These are phyloP conservation scores for Bruchidius siliquastri DNA, from an alignment of 2,888 invertebrate species.

Conservation along the genomic window DNA sequence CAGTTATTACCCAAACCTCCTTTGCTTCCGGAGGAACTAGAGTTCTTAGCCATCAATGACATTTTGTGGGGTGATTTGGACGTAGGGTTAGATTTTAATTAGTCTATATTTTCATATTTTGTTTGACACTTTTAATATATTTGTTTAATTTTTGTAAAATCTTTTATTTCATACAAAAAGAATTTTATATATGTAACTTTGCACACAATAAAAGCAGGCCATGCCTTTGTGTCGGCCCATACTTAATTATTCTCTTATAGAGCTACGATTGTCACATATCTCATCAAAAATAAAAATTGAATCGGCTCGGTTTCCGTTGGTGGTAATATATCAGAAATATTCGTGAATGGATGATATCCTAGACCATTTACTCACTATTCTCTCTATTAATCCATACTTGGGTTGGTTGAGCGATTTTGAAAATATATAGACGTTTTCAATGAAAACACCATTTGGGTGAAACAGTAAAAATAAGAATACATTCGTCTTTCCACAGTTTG, in stretches of 20 bases:
- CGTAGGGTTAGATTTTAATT: too few species aligned
- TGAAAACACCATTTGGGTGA: slow-evolving; percentile 34
- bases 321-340: slow-evolving; percentile 23
- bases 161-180: too few species aligned
- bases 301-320: slow-evolving; percentile 27
- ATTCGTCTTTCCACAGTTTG: slow-evolving; percentile 40
- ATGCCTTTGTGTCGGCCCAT: slow-evolving; percentile 7
- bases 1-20: too few species aligned
- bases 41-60: too few species aligned
- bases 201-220: slow-evolving; percentile 3
- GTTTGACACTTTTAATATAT: too few species aligned
- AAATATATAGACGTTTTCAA: slow-evolving; percentile 40
- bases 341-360: slow-evolving; percentile 22
- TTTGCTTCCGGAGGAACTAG: too few species aligned
- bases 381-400: slow-evolving; percentile 30
- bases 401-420: slow-evolving; percentile 24
- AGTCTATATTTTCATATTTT: too few species aligned
- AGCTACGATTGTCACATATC: slow-evolving; percentile 28
- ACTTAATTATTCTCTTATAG: slow-evolving; percentile 25
- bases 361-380: slow-evolving; percentile 26
- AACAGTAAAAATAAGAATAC: slow-evolving; percentile 32
- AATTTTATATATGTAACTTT: too few species aligned
- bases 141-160: too few species aligned
- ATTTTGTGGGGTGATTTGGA: too few species aligned
- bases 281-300: slow-evolving; percentile 42